Base-by-base conservation (phyloP, 2,797 vertebrate species). In the Cynodonichthys magdalenae region DNA sequence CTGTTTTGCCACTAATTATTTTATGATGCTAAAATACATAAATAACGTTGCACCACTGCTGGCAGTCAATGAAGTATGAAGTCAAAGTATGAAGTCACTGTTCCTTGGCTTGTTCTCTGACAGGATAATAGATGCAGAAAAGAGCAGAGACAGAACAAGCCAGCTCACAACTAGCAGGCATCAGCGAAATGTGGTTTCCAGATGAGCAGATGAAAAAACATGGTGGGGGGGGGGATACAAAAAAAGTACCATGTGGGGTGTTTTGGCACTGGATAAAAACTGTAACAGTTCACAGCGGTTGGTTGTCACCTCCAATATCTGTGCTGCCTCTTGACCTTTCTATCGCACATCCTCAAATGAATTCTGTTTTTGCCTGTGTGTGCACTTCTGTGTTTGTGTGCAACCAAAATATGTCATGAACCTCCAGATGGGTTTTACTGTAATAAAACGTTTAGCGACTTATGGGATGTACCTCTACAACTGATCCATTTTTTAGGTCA, bases 11-110 rank as follows among this genome's bases (percentile, higher is more conserved):
- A 44, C 17, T 28, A 63, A 75, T 67, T 68, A 18, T 54, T 59
- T 3, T 46, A 10, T 14, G 54, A 74, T 60, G 53, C 42, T 59
- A 61, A 39, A 69, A 69, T 15, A 53, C 42, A 76, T 68, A 76
- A 73, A 86, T 77, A 72, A 49, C 9, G 6, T 11, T 5, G 11
- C 29, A 59, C 19, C 29, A 71, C 62, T 67, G 4, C 15, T 59
- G 79, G 81, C 58, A 69, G 75, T 74, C 50, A 71, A 63, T 39
- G 27, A 46, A 44, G 53, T 36, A 86, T 87, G 83, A 91, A 53
- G 81, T 90, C 42, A 29, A 46, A 44, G 53, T 36, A 86, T 87
- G 83, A 91, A 53, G 81, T 90, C 89, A 85, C 42, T 10, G 56
- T 54, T 72, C 66, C 34, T 47, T 15, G 42, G 70, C 78, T n/a